Conservation (phyloP, 2,888 invertebrate genomes). For the Euplagia quadripunctaria region DNA sequence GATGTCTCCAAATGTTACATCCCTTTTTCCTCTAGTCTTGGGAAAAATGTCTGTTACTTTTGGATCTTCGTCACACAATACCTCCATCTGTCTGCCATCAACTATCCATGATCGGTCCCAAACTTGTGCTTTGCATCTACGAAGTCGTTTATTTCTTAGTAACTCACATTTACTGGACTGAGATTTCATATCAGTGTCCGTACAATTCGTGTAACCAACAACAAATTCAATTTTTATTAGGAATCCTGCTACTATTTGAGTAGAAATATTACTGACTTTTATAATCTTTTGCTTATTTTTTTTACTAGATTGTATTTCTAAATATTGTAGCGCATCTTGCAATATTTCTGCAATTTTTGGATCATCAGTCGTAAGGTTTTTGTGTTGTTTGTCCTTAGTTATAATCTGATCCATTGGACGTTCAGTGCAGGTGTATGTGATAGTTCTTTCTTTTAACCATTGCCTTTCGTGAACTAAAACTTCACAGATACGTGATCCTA, state of each 20-base stretch:
- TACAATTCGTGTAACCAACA: slow-evolving; percentile 86
- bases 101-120: slow-evolving; percentile 89
- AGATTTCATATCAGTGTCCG: slow-evolving; percentile 61
- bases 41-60: background rate
- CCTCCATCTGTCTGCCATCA: slow-evolving; percentile 74
- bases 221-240: slow-evolving; percentile 87
- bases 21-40: background rate
- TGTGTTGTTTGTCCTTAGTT: slow-evolving; percentile 43
- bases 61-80: slow-evolving; percentile 60
- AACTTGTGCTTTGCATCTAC: slow-evolving; percentile 68
- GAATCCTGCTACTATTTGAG: slow-evolving; percentile 85
- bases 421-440: slow-evolving; percentile 67
- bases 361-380: slow-evolving; percentile 54
- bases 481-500: slow-evolving; percentile 71
- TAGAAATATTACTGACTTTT: slow-evolving; percentile 76
- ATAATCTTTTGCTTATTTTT: slow-evolving; percentile 72
- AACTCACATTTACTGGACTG: slow-evolving; percentile 61
- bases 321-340: slow-evolving; percentile 71
- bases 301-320: slow-evolving; percentile 72
- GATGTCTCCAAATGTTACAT: background rate
- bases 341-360: slow-evolving; percentile 66
- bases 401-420: slow-evolving; percentile 64
- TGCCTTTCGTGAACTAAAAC: slow-evolving; percentile 66
- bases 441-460: slow-evolving; percentile 64
- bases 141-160: slow-evolving; percentile 61